phyloP scores from a whole-genome alignment of 2,888 invertebrate species.

The Plebejus melissa region DNA sequence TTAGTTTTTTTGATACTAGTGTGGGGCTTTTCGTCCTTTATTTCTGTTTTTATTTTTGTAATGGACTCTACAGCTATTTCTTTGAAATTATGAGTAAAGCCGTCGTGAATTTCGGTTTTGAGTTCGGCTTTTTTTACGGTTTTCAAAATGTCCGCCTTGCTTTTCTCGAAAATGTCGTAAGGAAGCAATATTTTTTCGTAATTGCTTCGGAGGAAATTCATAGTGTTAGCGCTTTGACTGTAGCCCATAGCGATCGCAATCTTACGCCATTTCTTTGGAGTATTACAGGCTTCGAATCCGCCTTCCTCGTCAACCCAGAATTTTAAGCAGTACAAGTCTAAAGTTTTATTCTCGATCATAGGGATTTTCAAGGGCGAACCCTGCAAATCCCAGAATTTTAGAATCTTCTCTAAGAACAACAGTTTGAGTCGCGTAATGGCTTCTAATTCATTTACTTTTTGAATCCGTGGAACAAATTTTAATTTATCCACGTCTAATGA shows the following conservation, averaged over 20 bases:
- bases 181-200: conserved; percentile 85
- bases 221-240: conserved; percentile 76
- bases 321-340: conserved; percentile 84
- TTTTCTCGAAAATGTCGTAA: conserved; percentile 79
- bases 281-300: conserved; percentile 79
- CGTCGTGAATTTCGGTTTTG: conserved; percentile 55
- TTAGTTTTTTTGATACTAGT: conserved; percentile 69
- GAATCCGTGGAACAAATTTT: conserved; percentile 75
- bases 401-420: conserved; percentile 85
- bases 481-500: conserved; percentile 84
- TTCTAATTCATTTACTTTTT: conserved; percentile 78
- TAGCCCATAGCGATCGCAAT: conserved; percentile 81
- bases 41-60: conserved; percentile 52
- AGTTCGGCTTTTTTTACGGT: conserved; percentile 64
- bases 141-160: conserved; percentile 69
- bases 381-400: conserved; percentile 87
- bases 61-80: conserved; percentile 66
- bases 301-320: conserved; percentile 80
- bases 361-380: conserved; percentile 82
- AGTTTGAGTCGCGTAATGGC: conserved; percentile 85
- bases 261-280: conserved; percentile 83
- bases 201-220: conserved; percentile 79
- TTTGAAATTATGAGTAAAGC: conserved; percentile 55
- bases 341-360: conserved; percentile 83
- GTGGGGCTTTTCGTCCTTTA: conserved; percentile 57